Percentiles rank a stretch among this genome's conserved stretches.
These are phyloP conservation scores for Odontamblyopus rebecca DNA, from an alignment of 2,797 vertebrate species.

Conservation along the genomic window DNA sequence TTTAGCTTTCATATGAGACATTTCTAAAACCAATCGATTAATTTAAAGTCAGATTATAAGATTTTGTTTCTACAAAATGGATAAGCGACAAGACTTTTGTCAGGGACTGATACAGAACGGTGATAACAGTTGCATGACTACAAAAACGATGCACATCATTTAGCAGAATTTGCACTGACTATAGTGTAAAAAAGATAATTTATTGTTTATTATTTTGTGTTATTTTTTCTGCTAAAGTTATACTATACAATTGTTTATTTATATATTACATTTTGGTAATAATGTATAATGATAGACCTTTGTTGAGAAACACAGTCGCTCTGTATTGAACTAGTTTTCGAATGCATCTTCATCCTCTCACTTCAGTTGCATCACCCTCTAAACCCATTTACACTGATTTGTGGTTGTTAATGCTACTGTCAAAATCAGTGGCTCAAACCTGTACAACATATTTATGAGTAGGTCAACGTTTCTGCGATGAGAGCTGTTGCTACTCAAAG, in stretches of 20 bases:
- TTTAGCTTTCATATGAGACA: too few species aligned
- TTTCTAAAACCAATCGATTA: too few species aligned
- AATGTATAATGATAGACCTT: neutral
- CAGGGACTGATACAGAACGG: too few species aligned
- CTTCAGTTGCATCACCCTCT: slow-evolving; percentile 5
- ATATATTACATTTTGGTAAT: neutral
- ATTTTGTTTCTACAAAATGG: too few species aligned
- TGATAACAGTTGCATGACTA: too few species aligned
- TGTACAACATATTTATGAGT: slow-evolving; percentile 76
- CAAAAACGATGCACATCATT: too few species aligned
- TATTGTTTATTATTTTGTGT: neutral
- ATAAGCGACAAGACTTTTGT: too few species aligned
- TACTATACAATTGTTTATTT: neutral
- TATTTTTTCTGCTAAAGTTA: neutral
- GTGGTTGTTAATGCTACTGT: slow-evolving; percentile 70
- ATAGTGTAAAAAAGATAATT: neutral
- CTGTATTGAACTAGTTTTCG: neutral
- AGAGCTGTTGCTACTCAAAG: slow-evolving; percentile 79
- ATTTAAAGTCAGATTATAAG: too few species aligned
- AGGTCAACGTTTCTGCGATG: slow-evolving; percentile 82
- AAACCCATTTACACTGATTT: slow-evolving; percentile 55
- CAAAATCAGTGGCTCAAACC: slow-evolving; percentile 76
- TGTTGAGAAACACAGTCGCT: neutral
- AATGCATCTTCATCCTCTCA: neutral
- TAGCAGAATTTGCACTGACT: too few species aligned